Conservation (phyloP, 2,797 vertebrate genomes). For the Hipposideros larvatus region DNA sequence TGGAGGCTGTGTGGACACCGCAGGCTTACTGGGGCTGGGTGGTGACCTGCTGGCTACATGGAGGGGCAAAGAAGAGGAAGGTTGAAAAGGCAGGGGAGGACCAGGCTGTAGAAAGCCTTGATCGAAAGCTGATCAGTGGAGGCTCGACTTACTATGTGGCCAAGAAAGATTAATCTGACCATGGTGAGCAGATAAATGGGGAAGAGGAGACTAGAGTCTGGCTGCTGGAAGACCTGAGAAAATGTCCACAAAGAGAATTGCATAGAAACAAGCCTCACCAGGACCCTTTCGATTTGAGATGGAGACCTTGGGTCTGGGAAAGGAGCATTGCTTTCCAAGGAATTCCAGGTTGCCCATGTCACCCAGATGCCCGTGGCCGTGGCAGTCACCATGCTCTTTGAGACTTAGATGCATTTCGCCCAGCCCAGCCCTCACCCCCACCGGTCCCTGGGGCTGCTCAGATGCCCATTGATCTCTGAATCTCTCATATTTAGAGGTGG, state of each 20-base stretch:
- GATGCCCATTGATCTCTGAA: too few relatives aligned
- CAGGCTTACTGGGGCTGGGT: fast-evolving
- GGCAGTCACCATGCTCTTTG: background rate
- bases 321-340: background rate
- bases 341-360: background rate
- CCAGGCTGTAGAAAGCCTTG: background rate
- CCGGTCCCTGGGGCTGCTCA: background rate
- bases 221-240: background rate
- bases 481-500: background rate
- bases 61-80: background rate
- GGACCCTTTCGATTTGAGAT: background rate
- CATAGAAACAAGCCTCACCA: background rate
- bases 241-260: background rate
- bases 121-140: background rate
- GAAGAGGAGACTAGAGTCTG: background rate
- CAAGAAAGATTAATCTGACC: background rate
- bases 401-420: background rate
- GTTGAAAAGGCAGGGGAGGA: background rate
- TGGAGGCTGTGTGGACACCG: fast-evolving
- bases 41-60: fast-evolving
- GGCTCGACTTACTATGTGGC: fast-evolving
- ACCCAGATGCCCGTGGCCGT: background rate
- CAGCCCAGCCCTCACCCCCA: fast-evolving
- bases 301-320: background rate
- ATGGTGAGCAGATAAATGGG: background rate